Evolutionary conservation across 2,888 invertebrate genomes (phyloP).

Genomic region (Atrina japonica): DNA sequence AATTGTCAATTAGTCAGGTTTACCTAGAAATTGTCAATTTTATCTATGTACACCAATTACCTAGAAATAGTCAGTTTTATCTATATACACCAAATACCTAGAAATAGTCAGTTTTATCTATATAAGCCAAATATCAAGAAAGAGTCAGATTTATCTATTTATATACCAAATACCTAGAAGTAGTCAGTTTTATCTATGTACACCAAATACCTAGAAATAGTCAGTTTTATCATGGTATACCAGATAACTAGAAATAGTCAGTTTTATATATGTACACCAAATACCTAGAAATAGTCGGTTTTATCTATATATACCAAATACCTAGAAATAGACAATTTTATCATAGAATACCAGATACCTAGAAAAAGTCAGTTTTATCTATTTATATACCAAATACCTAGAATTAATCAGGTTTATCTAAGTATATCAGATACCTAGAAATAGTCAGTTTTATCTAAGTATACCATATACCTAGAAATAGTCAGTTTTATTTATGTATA

Average conservation of each 20-base stretch:
- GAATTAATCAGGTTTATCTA: not conserved
- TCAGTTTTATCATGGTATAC: not conserved
- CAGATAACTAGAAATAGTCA: slow-evolving; percentile 2
- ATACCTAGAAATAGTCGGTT: slow-evolving; percentile 4
- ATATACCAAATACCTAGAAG: not conserved
- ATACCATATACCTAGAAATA: slow-evolving; percentile 2
- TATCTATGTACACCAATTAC: too few relatives aligned
- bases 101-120: not conserved
- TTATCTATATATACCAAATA: not conserved
- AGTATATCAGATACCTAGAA: not conserved
- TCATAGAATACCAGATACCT: not conserved
- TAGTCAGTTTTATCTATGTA: slow-evolving; percentile 1
- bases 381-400: not conserved
- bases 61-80: not conserved
- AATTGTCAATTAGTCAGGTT: not conserved
- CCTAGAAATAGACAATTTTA: not conserved
- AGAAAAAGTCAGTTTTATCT: not conserved
- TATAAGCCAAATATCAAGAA: not conserved
- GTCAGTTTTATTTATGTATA: not conserved
- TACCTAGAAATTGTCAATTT: too few relatives aligned
- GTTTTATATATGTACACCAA: not conserved
- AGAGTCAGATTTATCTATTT: not conserved
- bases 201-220: slow-evolving; percentile 5
- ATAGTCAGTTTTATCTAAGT: not conserved
- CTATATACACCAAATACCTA: slow-evolving; percentile 8